These are phyloP conservation scores for Sula dactylatra DNA, from an alignment of 2,113 vertebrate genomes.

Conservation along the genomic window DNA sequence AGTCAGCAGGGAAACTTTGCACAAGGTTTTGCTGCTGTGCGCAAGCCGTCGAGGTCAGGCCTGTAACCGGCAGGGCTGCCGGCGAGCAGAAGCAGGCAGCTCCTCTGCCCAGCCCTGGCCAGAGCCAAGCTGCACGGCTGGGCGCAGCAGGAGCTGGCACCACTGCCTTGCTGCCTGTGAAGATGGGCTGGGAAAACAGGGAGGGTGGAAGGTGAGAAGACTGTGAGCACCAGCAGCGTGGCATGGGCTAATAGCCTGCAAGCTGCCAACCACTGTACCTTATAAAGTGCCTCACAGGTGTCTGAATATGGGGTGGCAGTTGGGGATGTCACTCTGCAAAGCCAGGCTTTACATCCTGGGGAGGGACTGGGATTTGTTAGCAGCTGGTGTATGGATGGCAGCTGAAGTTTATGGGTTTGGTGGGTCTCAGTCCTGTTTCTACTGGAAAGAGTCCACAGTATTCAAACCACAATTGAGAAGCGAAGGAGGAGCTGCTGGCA, in stretches of 20 bases:
- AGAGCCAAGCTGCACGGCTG: not conserved
- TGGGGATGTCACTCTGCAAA: not conserved
- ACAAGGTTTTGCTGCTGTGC: not conserved
- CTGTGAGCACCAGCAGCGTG: not conserved
- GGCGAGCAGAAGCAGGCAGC: not conserved
- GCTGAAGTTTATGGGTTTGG: not conserved
- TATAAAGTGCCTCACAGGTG: not conserved
- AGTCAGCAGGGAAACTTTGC: not conserved
- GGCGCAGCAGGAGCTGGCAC: not conserved
- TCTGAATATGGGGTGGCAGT: not conserved
- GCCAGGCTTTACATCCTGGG: not conserved
- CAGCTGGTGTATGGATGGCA: not conserved
- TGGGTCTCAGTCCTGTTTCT: not conserved
- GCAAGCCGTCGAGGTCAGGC: rapidly evolving
- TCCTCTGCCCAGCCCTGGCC: not conserved
- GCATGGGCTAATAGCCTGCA: not conserved
- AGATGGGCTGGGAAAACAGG: not conserved
- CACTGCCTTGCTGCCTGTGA: not conserved
- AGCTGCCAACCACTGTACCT: not conserved
- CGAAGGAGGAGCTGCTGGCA: not conserved
- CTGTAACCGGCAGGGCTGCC: not conserved
- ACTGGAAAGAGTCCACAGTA: not conserved
- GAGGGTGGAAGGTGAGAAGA: not conserved
- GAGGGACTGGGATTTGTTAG: not conserved
- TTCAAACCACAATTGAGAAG: not conserved